A percentile compares a stretch with the other conserved stretches of the same genome.
Conservation (phyloP, 2,888 invertebrate genomes). For the Acronicta psi region DNA sequence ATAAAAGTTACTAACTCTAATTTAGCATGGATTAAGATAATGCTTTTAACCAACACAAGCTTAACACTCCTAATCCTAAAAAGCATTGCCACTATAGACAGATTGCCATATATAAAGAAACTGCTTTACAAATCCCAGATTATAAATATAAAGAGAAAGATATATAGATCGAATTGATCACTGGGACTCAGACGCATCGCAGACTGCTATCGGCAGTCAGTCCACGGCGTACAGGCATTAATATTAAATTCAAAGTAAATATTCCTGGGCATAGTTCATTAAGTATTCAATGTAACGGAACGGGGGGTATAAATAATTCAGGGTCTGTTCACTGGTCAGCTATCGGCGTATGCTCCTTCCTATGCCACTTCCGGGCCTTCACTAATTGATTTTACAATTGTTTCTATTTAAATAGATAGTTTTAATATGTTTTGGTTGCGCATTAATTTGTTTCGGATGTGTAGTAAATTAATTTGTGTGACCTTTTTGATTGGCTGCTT, state of each 20-base stretch:
- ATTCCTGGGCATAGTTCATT: conserved; percentile 71
- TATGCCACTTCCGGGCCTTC: conserved; percentile 66
- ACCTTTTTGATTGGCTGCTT: conserved; percentile 25
- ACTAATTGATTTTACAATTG: conserved; percentile 67
- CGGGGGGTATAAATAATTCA: conserved; percentile 79
- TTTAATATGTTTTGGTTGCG: conserved; percentile 45
- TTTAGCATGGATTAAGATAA: no score
- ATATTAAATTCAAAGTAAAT: conserved; percentile 63
- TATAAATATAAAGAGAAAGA: conserved; percentile 53
- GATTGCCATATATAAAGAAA: conserved; percentile 21
- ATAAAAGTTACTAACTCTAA: no score
- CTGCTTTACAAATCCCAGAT: conserved; percentile 38
- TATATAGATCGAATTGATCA: conserved; percentile 46
- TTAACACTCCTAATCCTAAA: conserved; percentile 9
- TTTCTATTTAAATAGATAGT: conserved; percentile 56
- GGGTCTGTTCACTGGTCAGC: conserved; percentile 58
- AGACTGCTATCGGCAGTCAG: conserved; percentile 57
- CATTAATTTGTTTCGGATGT: conserved; percentile 54
- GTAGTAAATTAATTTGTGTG: conserved; percentile 33
- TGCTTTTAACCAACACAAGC: background rate
- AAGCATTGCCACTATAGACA: conserved; percentile 17
- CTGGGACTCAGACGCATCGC: conserved; percentile 45
- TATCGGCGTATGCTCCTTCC: conserved; percentile 67
- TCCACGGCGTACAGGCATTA: conserved; percentile 57
- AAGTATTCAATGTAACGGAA: conserved; percentile 85